Base-by-base conservation (phyloP, 2,113 vertebrate genomes). In the Grus americana region DNA sequence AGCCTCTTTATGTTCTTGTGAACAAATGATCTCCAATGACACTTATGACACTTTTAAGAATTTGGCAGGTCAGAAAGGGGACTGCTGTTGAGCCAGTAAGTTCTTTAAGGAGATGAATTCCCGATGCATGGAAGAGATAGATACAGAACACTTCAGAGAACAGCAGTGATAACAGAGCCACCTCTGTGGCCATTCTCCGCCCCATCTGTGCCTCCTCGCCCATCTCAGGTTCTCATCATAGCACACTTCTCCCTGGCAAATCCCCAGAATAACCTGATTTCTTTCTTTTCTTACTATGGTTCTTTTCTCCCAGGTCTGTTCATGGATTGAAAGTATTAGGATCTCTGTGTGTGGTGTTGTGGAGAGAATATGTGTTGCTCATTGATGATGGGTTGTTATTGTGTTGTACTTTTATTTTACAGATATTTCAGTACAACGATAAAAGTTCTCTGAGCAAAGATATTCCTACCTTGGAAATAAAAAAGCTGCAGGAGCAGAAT, bases 401-500 rank as follows among this genome's bases (percentile, higher is more conserved):
- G 21, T 75, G 49, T 52, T 80, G 36, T 57, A 34, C 61, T 85
- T 87, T 50, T 59, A 17, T 82, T 89, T 96, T 94, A n/a, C 87
- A 98, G 97, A 2, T 61, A 29, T 63, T 73, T 70, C 66, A 22
- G 7, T 16, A 40, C 70, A 42, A 47, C 57, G 66, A 13, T 6
- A 30, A 26, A 75, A 95, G 55, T 74, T 92, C 27, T 62, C 24
- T 4, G 4, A 38, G 59, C 36, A 15, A 46, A 29, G 66, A 67
- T 40, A 94, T 93, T 75, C 88, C 95, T n/a, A 95, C 98, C 11
- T 93, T 95, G 67, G 98, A 99, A 96, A 96, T 99, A 36, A 96
- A 76, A 92, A 94, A 72, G 49, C 97, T 99, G 10, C 98, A 98
- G 94, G 96, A 99, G 93, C 98, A 99, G 95, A 99, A 99, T 87